Percentiles rank a stretch among this genome's conserved stretches.
These are phyloP conservation scores for Cistogaster globosa DNA, from an alignment of 2,888 invertebrate species.

Conservation along the genomic window DNA sequence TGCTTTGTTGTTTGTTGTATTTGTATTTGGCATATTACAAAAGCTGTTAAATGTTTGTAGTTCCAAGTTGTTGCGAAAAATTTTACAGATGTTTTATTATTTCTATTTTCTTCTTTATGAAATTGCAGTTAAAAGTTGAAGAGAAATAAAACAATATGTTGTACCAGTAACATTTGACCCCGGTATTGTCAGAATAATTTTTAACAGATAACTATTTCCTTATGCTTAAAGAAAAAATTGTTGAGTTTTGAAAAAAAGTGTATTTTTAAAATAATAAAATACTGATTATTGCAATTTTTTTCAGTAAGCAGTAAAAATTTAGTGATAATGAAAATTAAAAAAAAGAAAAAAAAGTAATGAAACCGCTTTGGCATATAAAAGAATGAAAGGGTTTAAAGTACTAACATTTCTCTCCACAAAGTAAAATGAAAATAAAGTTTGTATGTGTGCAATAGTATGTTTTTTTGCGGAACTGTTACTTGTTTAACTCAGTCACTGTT, in stretches of 20 bases:
- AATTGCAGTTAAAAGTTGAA: constrained; percentile 27
- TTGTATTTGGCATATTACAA: neutral
- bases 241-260: neutral
- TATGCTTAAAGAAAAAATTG: constrained; percentile 28
- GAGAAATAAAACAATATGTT: constrained; percentile 36
- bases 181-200: constrained; percentile 9
- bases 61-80: constrained; percentile 24
- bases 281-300: too few relatives aligned
- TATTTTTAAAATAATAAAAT: too few relatives aligned
- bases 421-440: too few relatives aligned
- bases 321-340: too few relatives aligned
- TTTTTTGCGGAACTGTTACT: too few relatives aligned
- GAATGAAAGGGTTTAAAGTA: too few relatives aligned
- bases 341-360: too few relatives aligned
- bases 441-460: too few relatives aligned
- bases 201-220: constrained; percentile 40
- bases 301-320: too few relatives aligned
- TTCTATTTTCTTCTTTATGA: constrained; percentile 16
- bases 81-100: constrained; percentile 1
- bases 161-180: constrained; percentile 64
- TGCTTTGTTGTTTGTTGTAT: neutral
- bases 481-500: too few relatives aligned
- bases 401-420: too few relatives aligned
- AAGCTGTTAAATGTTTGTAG: neutral
- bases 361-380: too few relatives aligned